phyloP scores from a whole-genome alignment of 1,140 invertebrate genomes.

The Callitettix versicolor region DNA sequence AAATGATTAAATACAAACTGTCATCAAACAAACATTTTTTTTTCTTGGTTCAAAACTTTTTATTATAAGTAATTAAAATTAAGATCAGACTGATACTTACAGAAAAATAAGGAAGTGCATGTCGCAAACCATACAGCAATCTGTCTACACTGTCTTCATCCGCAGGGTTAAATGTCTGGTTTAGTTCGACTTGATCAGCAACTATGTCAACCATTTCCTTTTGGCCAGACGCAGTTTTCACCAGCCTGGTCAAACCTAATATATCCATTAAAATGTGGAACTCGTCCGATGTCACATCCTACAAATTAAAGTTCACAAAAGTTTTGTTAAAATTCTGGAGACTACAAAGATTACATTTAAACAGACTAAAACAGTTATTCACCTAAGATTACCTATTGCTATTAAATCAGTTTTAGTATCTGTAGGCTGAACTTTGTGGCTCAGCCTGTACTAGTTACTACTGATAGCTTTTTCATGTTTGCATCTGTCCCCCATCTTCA shows the following conservation, averaged over 20 bases:
- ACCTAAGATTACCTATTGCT: not conserved
- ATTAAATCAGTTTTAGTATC: no score
- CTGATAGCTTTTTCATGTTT: no score
- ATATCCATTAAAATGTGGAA: slow-evolving; percentile 83
- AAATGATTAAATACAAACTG: no score
- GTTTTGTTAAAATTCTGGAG: no score
- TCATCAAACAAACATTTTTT: no score
- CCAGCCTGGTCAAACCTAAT: slow-evolving; percentile 65
- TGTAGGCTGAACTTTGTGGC: no score
- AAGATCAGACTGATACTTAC: no score
- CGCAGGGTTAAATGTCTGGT: slow-evolving; percentile 64
- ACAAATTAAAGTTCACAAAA: no score
- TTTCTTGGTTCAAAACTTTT: no score
- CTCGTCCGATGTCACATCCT: slow-evolving; percentile 86
- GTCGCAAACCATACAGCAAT: slow-evolving; percentile 72
- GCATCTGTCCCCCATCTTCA: no score
- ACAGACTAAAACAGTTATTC: not conserved
- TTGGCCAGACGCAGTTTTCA: slow-evolving; percentile 69
- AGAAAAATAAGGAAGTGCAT: slow-evolving; percentile 76
- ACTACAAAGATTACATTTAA: not conserved
- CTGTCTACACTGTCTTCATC: slow-evolving; percentile 54
- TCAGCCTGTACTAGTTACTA: no score
- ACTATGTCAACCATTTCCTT: slow-evolving; percentile 78
- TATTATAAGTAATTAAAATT: no score
- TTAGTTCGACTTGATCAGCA: slow-evolving; percentile 67